A percentile compares a stretch with the other conserved stretches of the same genome.
phyloP scores from a whole-genome alignment of 2,888 invertebrate species.

The Neoaliturus tenellus region DNA sequence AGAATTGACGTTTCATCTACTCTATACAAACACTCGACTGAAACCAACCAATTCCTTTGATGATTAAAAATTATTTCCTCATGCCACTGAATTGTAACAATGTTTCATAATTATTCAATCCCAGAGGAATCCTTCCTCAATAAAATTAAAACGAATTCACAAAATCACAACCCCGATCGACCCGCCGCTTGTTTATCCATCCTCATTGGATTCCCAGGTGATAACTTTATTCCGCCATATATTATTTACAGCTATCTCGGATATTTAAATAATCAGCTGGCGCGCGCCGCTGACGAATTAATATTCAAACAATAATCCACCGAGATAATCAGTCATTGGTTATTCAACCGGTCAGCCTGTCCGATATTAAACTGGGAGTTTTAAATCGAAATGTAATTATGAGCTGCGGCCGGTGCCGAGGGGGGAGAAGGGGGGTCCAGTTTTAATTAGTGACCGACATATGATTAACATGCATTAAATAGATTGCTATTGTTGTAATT shows the following conservation, averaged over 20 bases:
- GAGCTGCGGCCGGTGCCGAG: background rate
- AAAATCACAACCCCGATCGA: too few species aligned
- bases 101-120: too few species aligned
- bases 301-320: slow-evolving; percentile 36
- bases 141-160: too few species aligned
- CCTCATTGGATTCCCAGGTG: slow-evolving; percentile 10
- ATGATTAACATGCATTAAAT: slow-evolving; percentile 51
- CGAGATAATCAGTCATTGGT: slow-evolving; percentile 40
- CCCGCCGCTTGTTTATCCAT: background rate
- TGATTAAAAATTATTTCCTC: too few species aligned
- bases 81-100: too few species aligned
- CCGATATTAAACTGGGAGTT: slow-evolving; percentile 36
- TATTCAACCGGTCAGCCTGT: slow-evolving; percentile 28
- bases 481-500: slow-evolving; percentile 51
- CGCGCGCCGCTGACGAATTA: background rate
- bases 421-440: too few species aligned
- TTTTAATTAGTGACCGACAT: slow-evolving; percentile 46
- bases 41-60: too few species aligned
- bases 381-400: slow-evolving; percentile 46
- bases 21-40: too few species aligned
- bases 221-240: slow-evolving; percentile 17
- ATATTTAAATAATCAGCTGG: slow-evolving; percentile 24
- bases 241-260: slow-evolving; percentile 26
- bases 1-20: too few species aligned
- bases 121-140: too few species aligned